Percentiles rank a stretch among this genome's conserved stretches.
These are phyloP conservation scores for Drosophila leonis DNA, from an alignment of 2,888 invertebrate species.

Conservation along the genomic window DNA sequence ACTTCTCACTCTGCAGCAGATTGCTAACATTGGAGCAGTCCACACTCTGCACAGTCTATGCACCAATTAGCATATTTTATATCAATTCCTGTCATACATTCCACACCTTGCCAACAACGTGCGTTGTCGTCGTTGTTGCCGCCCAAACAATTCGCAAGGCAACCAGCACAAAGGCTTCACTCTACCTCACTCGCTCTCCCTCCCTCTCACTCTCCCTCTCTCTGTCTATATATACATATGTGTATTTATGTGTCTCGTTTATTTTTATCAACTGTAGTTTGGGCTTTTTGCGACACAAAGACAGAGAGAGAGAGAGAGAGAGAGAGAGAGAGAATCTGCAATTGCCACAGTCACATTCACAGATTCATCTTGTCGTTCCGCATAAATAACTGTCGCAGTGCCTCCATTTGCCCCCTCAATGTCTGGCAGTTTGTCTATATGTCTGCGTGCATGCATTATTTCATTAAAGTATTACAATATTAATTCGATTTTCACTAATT, in stretches of 20 bases:
- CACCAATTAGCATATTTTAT: constrained; percentile 78
- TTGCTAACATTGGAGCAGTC: not conserved
- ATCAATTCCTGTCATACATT: constrained; percentile 79
- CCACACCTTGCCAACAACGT: constrained; percentile 65
- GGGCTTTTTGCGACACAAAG: constrained; percentile 10
- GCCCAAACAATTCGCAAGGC: constrained; percentile 75
- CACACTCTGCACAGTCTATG: constrained; percentile 46
- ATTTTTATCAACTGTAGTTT: constrained; percentile 78
- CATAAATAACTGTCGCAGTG: constrained; percentile 76
- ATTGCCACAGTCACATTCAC: constrained; percentile 26
- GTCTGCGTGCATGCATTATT: constrained; percentile 73
- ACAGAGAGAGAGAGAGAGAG: not conserved
- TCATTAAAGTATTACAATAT: constrained; percentile 81
- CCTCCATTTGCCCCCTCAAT: constrained; percentile 1
- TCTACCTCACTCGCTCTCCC: constrained; percentile 10
- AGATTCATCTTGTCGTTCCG: constrained; percentile 79
- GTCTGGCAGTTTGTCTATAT: constrained; percentile 39
- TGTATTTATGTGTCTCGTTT: constrained; percentile 58
- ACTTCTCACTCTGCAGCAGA: constrained; percentile 14
- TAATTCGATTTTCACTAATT: constrained; percentile 81
- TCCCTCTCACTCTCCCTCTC: not conserved
- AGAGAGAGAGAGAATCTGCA: constrained; percentile 15
- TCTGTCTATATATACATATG: constrained; percentile 6
- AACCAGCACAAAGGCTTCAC: constrained; percentile 59
- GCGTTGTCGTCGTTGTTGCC: constrained; percentile 48